Evolutionary conservation across 2,888 invertebrate species (phyloP).

Genomic region (Yponomeuta sedellus): DNA sequence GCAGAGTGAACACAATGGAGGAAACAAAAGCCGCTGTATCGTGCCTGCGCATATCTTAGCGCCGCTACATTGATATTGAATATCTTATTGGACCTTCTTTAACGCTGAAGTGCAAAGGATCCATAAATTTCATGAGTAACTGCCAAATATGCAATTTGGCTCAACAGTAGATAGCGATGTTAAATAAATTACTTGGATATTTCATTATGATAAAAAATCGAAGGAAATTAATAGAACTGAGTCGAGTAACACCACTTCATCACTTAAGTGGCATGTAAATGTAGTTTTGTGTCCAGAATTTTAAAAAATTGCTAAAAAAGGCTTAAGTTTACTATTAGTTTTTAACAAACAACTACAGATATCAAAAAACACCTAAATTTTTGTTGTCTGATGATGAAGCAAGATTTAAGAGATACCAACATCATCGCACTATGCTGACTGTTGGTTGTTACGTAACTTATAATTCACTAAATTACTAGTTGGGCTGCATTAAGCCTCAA

Average conservation of each 20-base stretch:
- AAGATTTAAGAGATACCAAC: background rate
- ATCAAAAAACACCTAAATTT: background rate
- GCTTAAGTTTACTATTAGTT: background rate
- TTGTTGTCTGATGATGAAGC: background rate
- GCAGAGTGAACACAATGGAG: slow-evolving; percentile 25
- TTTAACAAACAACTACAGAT: too few relatives aligned
- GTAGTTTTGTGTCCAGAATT: too few relatives aligned
- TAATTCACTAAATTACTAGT: slow-evolving; percentile 10
- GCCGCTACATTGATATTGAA: slow-evolving; percentile 11
- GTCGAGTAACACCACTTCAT: too few relatives aligned
- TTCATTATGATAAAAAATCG: too few relatives aligned
- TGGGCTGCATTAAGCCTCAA: slow-evolving; percentile 2
- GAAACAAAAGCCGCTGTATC: slow-evolving; percentile 29
- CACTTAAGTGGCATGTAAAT: too few relatives aligned
- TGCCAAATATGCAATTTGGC: background rate
- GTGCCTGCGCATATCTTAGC: slow-evolving; percentile 25
- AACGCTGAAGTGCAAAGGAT: background rate
- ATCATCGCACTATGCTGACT: background rate
- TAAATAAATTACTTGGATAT: too few relatives aligned
- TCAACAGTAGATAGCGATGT: too few relatives aligned
- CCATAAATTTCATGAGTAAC: background rate
- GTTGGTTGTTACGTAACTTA: slow-evolving; percentile 12
- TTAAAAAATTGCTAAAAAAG: too few relatives aligned
- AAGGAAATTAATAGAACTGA: too few relatives aligned
- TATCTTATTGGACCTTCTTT: background rate